Evolutionary conservation across 2,113 vertebrate genomes (phyloP), one percentile per base, ranked within the genome.

Genomic region (Oriolus oriolus): DNA sequence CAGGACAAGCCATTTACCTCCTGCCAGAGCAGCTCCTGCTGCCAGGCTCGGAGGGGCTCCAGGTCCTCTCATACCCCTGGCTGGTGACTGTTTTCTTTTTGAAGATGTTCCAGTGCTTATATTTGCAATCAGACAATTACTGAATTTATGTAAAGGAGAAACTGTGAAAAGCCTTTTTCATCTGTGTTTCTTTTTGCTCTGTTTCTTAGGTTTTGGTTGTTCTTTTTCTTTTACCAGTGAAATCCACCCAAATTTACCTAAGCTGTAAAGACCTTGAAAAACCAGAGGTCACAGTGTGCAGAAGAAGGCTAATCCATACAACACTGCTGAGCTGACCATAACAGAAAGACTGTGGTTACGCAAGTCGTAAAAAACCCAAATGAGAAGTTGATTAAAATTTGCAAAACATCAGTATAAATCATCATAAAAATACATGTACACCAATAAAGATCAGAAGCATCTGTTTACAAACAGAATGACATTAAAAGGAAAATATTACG

Each of bases 381-480:
- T 53, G 39, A 86, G 28, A 59, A 88, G 42, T 9, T 78, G 80
- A 95, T 89, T 90, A 95, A 95, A 95, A 89, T 52, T n/a, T 56
- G 64, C 27, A 80, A 15, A 89, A 47, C 61, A 69, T 37, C 78
- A 81, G 17, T 53, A 79, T 71, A 95, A 90, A 90, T 90, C 60
- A 87, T 70, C 75, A 81, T 30, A 86, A 84, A 93, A 90, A 95
- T 24, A 90, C 44, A 44, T 2, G 24, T 65, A 64, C 37, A 74
- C 31, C 16, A 78, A 33, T 89, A 74, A 15, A 56, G 10, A 78
- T 83, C 33, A 42, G 27, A 83, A 85, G 24, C 2, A 1, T 44
- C 42, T 88, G 86, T 91, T 94, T 96, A 94, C 84, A 95, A 85
- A 95, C 50, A 77, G 27, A 90, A 80, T 19, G 22, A 70, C 71